These are phyloP conservation scores for Cosmia pyralina DNA, from an alignment of 2,888 invertebrate species.

Conservation along the genomic window DNA sequence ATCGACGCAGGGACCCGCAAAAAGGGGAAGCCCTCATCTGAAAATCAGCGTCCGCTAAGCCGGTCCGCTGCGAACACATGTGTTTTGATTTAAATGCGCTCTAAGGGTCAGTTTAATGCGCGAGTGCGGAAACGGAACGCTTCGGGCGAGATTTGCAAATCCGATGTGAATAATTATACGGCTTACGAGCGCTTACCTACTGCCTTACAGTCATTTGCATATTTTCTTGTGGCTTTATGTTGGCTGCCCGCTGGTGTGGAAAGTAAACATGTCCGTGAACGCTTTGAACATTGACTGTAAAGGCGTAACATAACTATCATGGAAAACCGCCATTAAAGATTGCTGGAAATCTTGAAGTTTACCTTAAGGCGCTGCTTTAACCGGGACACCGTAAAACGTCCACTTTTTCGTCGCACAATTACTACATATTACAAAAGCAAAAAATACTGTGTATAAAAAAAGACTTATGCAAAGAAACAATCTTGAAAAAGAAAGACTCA, in stretches of 20 bases:
- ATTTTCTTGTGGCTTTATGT: constrained; percentile 88
- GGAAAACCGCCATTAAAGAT: constrained; percentile 6
- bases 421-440: too few species aligned
- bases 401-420: too few species aligned
- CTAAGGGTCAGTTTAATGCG: constrained; percentile 88
- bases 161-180: constrained; percentile 90
- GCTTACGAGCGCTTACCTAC: constrained; percentile 90
- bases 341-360: constrained; percentile 18
- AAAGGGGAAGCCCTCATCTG: constrained; percentile 89
- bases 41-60: constrained; percentile 89
- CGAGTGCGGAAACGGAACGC: constrained; percentile 85
- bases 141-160: constrained; percentile 88
- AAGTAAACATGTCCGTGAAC: constrained; percentile 70
- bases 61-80: constrained; percentile 88
- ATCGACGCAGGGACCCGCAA: constrained; percentile 90
- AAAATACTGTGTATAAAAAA: too few species aligned
- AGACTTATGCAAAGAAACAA: too few species aligned
- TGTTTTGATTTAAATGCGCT: constrained; percentile 89
- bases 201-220: constrained; percentile 90
- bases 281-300: constrained; percentile 54
- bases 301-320: constrained; percentile 36
- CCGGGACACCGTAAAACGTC: too few species aligned
- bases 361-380: not conserved
- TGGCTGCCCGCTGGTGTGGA: constrained; percentile 73
- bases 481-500: too few species aligned